These are phyloP conservation scores for Sebastes reedi DNA, from an alignment of 2,797 vertebrate genomes.

Conservation along the genomic window DNA sequence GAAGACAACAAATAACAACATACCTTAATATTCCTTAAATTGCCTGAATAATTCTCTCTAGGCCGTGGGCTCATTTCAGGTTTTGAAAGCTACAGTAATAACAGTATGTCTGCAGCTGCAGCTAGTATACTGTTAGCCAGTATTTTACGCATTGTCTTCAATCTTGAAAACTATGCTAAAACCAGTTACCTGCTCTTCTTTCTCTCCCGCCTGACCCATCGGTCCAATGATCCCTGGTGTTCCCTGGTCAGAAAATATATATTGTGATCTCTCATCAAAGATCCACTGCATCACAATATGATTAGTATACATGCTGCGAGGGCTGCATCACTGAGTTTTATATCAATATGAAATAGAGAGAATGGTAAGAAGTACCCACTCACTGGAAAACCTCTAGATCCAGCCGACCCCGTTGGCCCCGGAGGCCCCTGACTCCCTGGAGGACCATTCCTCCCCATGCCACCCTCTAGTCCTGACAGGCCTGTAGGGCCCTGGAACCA, in stretches of 20 bases:
- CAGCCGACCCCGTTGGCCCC: slow-evolving; percentile 72
- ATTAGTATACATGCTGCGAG: background rate
- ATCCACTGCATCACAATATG: background rate
- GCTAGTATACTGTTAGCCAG: too few species aligned
- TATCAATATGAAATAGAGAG: background rate
- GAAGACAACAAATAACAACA: background rate
- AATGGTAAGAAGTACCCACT: slow-evolving; percentile 67
- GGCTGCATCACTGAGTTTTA: background rate
- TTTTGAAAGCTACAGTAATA: background rate
- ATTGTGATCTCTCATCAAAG: background rate
- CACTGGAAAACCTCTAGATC: slow-evolving; percentile 81
- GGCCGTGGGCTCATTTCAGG: background rate
- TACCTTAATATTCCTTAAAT: background rate
- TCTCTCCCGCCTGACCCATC: slow-evolving; percentile 74
- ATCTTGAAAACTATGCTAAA: background rate
- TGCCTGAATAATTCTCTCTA: background rate
- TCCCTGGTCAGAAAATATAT: slow-evolving; percentile 48
- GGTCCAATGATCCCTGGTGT: slow-evolving; percentile 68
- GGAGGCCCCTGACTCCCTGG: slow-evolving; percentile 71
- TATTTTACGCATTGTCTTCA: background rate
- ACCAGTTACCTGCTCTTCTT: slow-evolving; percentile 81
- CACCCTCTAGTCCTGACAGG: slow-evolving; percentile 65
- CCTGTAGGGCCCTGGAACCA: slow-evolving; percentile 79
- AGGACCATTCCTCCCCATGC: slow-evolving; percentile 73
- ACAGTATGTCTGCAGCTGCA: background rate